Conservation (phyloP, 2,113 vertebrate species). For the Vicugna pacos region DNA sequence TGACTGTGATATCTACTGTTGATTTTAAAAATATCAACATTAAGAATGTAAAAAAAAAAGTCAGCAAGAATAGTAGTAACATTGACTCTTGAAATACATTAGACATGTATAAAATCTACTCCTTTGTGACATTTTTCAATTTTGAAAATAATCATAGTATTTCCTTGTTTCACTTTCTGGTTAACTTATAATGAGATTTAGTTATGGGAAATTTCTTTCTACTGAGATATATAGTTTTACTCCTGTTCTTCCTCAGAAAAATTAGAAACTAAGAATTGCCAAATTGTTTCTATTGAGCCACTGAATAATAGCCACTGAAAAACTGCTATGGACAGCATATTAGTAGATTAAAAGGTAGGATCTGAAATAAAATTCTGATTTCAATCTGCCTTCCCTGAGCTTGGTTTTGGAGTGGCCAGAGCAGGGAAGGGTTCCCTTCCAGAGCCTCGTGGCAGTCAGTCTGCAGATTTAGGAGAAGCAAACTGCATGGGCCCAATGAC, state of each 20-base stretch:
- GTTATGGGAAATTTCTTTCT: constrained; percentile 16
- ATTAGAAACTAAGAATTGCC: background rate
- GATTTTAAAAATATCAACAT: constrained; percentile 9
- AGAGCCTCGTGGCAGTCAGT: too few relatives aligned
- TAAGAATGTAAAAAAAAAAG: background rate
- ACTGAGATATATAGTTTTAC: background rate
- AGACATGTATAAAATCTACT: background rate
- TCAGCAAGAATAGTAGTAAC: background rate
- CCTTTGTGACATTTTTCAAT: constrained; percentile 28
- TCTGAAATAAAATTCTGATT: background rate
- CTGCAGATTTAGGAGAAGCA: background rate
- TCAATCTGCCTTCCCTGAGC: background rate
- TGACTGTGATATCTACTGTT: background rate
- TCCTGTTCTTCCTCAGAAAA: background rate
- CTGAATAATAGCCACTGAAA: background rate
- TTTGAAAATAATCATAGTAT: background rate
- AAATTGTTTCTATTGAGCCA: background rate
- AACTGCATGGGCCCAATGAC: accelerated
- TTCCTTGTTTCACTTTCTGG: background rate
- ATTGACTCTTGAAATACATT: background rate
- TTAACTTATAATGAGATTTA: constrained; percentile 27
- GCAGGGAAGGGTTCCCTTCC: too few relatives aligned
- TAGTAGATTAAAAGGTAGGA: background rate
- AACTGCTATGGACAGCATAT: background rate
- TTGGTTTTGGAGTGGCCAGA: background rate